Conservation (phyloP, 1,140 invertebrate species). For the Musca domestica region DNA sequence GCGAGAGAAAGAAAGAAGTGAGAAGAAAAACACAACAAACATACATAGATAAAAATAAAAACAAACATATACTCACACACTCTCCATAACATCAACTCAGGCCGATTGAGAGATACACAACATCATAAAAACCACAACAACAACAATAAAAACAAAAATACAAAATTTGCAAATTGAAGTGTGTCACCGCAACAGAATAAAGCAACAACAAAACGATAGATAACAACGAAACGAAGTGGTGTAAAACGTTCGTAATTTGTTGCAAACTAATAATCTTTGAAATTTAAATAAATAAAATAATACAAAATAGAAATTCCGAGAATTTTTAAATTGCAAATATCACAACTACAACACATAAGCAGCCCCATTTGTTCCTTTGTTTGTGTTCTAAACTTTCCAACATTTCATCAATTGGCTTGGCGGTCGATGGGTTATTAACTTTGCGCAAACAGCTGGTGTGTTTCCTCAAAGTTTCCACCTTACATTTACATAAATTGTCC, state of each 20-base stretch:
- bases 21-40: not conserved
- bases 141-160: not conserved
- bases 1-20: not conserved
- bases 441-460: conserved; percentile 1
- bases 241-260: too few species aligned
- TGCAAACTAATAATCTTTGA: too few species aligned
- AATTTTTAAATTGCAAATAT: not conserved
- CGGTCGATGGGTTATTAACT: not conserved
- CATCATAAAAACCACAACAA: not conserved
- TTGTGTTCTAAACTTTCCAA: too few species aligned
- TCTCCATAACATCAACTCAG: not conserved
- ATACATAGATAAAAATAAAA: not conserved
- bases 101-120: not conserved
- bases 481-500: too few species aligned
- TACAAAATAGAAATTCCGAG: too few species aligned
- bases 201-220: too few species aligned
- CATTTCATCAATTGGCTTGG: too few species aligned
- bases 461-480: not conserved
- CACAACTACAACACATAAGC: not conserved
- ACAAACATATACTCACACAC: not conserved
- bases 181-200: too few species aligned
- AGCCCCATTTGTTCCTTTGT: too few species aligned
- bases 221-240: too few species aligned
- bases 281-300: too few species aligned
- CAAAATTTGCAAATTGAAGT: too few species aligned